These are phyloP conservation scores for Hephaestus fuliginosus DNA, from an alignment of 2,797 vertebrate genomes.

Conservation along the genomic window DNA sequence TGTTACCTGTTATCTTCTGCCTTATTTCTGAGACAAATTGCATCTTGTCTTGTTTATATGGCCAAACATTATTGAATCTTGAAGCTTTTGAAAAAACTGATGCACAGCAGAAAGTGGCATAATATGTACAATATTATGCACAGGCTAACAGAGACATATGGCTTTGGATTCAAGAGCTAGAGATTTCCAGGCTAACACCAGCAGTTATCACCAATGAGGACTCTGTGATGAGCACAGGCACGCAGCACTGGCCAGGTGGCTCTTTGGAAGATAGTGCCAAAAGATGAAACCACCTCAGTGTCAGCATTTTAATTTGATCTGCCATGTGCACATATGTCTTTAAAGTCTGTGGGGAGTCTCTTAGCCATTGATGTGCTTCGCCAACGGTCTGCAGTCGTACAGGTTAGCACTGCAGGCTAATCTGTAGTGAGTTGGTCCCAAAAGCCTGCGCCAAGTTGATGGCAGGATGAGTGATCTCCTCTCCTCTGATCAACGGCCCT, in stretches of 20 bases:
- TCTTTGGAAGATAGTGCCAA: conserved; percentile 77
- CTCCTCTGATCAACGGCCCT: conserved; percentile 80
- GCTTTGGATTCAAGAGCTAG: conserved; percentile 62
- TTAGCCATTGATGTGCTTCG: conserved; percentile 76
- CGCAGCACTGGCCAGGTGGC: conserved; percentile 78
- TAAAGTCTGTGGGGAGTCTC: conserved; percentile 80
- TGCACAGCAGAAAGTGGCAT: conserved; percentile 38
- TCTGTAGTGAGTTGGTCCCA: conserved; percentile 80
- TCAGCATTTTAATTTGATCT: conserved; percentile 85
- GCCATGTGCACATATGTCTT: conserved; percentile 84
- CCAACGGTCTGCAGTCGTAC: conserved; percentile 76
- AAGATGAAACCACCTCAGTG: conserved; percentile 84
- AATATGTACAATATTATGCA: conserved; percentile 71
- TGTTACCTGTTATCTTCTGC: neutral
- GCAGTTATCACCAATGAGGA: conserved; percentile 78
- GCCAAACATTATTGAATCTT: conserved; percentile 27
- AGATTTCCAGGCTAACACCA: conserved; percentile 68
- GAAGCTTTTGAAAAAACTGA: conserved; percentile 31
- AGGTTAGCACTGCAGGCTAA: conserved; percentile 85
- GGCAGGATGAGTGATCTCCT: conserved; percentile 82
- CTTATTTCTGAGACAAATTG: neutral
- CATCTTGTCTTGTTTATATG: conserved; percentile 7
- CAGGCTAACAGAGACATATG: conserved; percentile 79
- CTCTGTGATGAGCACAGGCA: conserved; percentile 72
- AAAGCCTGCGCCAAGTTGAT: conserved; percentile 75